Evolutionary conservation across 2,797 vertebrate genomes (phyloP).

Genomic region (Hipposideros larvatus): DNA sequence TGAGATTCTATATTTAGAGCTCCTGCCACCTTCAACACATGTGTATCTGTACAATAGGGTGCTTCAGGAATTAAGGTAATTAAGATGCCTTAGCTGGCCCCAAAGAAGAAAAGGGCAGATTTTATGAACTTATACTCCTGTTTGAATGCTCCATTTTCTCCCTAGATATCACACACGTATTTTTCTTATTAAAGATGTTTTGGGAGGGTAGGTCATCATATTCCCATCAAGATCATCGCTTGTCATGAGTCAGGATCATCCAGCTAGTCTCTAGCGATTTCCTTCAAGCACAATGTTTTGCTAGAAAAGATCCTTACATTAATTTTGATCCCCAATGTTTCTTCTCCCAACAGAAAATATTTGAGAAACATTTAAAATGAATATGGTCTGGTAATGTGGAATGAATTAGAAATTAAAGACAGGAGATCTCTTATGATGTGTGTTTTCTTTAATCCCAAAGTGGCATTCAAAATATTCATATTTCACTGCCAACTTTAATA

Average conservation of each 20-base stretch:
- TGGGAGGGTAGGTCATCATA: conserved; percentile 80
- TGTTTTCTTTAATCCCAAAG: conserved; percentile 40
- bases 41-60: neutral
- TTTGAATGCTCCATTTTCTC: conserved; percentile 72
- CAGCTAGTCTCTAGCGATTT: conserved; percentile 80
- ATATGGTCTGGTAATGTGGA: conserved; percentile 66
- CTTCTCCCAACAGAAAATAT: conserved; percentile 70
- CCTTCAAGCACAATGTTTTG: conserved; percentile 78
- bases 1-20: neutral
- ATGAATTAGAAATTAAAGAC: conserved; percentile 77
- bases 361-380: conserved; percentile 62
- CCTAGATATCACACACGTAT: conserved; percentile 67
- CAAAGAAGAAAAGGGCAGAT: conserved; percentile 39
- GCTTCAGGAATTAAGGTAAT: neutral
- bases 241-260: conserved; percentile 78
- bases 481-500: conserved; percentile 68
- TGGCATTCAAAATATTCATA: conserved; percentile 57
- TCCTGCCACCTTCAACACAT: neutral
- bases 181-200: conserved; percentile 85
- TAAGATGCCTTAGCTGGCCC: conserved; percentile 40
- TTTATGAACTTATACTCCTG: conserved; percentile 77
- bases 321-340: conserved; percentile 72
- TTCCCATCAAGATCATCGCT: conserved; percentile 70
- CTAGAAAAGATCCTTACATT: conserved; percentile 77
- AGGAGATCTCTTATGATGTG: conserved; percentile 30